These are phyloP conservation scores for Listrodromus nycthemerus DNA, from an alignment of 2,888 invertebrate genomes.

Conservation along the genomic window DNA sequence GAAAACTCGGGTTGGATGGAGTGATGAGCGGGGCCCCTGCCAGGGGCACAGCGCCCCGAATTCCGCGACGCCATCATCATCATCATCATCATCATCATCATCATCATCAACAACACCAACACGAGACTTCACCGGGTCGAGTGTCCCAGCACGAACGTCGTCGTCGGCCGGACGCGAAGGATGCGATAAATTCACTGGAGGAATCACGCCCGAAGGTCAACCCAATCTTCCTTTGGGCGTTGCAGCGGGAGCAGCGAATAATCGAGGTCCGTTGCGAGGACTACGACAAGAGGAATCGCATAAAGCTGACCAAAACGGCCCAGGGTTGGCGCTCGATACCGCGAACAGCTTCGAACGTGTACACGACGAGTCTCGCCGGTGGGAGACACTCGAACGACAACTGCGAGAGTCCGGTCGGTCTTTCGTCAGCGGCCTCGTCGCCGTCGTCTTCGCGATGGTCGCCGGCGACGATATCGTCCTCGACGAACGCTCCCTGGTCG, in stretches of 20 bases:
- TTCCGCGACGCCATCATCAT: constrained; percentile 81
- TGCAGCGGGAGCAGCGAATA: constrained; percentile 92
- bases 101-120: constrained; percentile 75
- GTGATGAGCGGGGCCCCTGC: constrained; percentile 84
- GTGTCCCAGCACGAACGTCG: constrained; percentile 33
- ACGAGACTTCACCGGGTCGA: constrained; percentile 69
- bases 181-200: constrained; percentile 77
- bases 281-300: constrained; percentile 94
- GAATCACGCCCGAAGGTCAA: constrained; percentile 88
- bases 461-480: constrained; percentile 65
- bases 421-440: constrained; percentile 57
- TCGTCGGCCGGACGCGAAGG: constrained; percentile 60
- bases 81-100: constrained; percentile 76
- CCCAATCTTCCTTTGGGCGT: constrained; percentile 94
- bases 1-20: constrained; percentile 80
- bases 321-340: constrained; percentile 94
- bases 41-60: constrained; percentile 83
- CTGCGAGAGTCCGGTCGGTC: constrained; percentile 56
- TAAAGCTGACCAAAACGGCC: constrained; percentile 92
- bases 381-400: constrained; percentile 74
- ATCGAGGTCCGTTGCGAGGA: constrained; percentile 95
- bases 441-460: constrained; percentile 63
- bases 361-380: constrained; percentile 64
- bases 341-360: constrained; percentile 87
- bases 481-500: constrained; percentile 66